Base-by-base conservation (phyloP, 2,113 vertebrate genomes). In the Semicossyphus pulcher region DNA sequence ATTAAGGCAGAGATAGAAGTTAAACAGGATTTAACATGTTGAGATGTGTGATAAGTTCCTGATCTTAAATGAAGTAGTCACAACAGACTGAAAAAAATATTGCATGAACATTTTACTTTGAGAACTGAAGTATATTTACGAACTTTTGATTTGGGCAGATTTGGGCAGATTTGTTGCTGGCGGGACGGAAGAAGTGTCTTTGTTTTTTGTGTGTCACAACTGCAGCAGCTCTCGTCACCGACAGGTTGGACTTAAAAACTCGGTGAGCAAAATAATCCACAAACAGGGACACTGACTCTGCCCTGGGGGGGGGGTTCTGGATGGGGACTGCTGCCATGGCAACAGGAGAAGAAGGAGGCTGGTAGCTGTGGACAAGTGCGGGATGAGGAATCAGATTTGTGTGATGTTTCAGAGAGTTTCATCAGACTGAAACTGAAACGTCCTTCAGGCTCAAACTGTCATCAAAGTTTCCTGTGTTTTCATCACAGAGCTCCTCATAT, bases 321-420 rank as follows among this genome's bases (percentile, higher is more conserved):
- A 16, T 16, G 41, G 41, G 41, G 41, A n/a, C 48, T 51, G 48
- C 48, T 64, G 47, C 32, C 61, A 51, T 64, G 16, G 61, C 16
- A 51, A 64, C 61, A 11, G 44, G 58, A 36, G 18, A 26, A 60
- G 32, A 10, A 26, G 28, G 39, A 41, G 7, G 48, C 9, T 36
- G 29, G 61, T 49, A 14, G 15, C 14, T 1, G 4, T 12, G 32
- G 45, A 51, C 5, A 6, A 1, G 48, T 7, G 48, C 23, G 16
- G 14, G 23, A 16, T 28, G 41, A 20, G 18, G 41, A 20, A 44
- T 44, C 41, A n/a, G 41, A 44, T 44, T n/a, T 8, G 18, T n/a
- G 18, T 18, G 18, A 44, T 31, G 58, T 60, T 60, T 60, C 58
- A 23, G 42, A 62, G 7, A 21, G 20, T 47, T 62, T 62, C 41